Base-by-base conservation (phyloP, 2,888 invertebrate species). In the Drosophila paracracens region DNA sequence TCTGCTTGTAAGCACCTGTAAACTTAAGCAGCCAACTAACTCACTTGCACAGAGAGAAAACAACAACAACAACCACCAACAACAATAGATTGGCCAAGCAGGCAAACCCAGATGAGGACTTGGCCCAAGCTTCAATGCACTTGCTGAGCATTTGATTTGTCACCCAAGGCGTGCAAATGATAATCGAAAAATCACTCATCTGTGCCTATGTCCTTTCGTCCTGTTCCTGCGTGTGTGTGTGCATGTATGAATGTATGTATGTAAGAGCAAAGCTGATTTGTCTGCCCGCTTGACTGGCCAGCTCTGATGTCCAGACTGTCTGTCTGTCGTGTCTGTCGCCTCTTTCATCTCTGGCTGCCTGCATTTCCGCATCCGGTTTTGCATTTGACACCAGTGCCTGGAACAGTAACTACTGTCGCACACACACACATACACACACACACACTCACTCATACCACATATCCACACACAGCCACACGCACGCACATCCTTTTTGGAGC, bases 331-430 rank as follows among this genome's bases (percentile, higher is more conserved):
- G 62, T 63, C 52, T 40, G 75, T 54, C 58, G 31, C 71, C 54
- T 67, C 51, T 64, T 61, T 56, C 67, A 66, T 58, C 76, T 70
- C 74, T 57, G 59, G 43, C 68, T 63, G 89, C 79, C 88, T 85
- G 89, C 90, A 88, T 88, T 87, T 89, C 90, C 90, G 89, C 86
- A 88, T 90, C 86, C 90, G 86, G 86, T 76, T 89, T 89, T 89
- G 85, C 88, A 88, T 84, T 84, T 86, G 85, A 86, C 85, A 88
- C 88, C 76, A 74, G 70, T 61, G 61, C 80, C 53, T 48, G 59
- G 59, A 67, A 62, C 80, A 71, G 86, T 81, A 75, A 85, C 85
- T 88, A 85, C 82, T 63, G 48, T 46, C 74, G 25, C 65, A 46
- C 53, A 65, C 68, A 65, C 58, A 51, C 51, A 25, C 51, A 56